Conservation (phyloP, 2,888 invertebrate species). For the Toxonevra muliebris region DNA sequence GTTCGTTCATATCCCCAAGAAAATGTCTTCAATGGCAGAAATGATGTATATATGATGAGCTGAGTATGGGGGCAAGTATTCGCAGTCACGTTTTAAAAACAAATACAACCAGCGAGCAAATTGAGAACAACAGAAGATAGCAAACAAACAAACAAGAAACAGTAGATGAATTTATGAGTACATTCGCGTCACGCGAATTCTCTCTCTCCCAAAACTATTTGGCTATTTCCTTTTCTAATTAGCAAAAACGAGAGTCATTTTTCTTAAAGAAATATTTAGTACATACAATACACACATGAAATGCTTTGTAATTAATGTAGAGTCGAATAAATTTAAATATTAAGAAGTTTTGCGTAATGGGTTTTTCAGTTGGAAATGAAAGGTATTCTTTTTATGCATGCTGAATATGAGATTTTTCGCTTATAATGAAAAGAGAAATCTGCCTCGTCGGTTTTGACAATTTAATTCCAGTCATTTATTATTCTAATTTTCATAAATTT, state of each 20-base stretch:
- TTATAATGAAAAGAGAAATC: too few species aligned
- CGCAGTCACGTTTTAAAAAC: background rate
- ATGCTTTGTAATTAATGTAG: slow-evolving; percentile 1
- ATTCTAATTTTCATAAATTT: too few species aligned
- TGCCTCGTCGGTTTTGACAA: too few species aligned
- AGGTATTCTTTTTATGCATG: too few species aligned
- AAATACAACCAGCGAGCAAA: background rate
- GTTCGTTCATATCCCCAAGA: slow-evolving; percentile 94
- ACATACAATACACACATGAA: background rate
- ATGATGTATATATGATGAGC: slow-evolving; percentile 91
- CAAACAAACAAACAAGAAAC: too few species aligned
- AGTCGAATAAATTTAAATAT: background rate
- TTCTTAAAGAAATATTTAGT: too few species aligned
- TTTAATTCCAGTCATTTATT: too few species aligned
- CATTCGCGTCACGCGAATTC: too few species aligned
- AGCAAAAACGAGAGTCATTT: too few species aligned
- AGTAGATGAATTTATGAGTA: too few species aligned
- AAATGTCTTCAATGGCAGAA: slow-evolving; percentile 98
- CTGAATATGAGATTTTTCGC: too few species aligned
- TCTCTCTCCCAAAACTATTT: too few species aligned
- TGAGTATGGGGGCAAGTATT: background rate
- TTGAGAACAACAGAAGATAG: background rate
- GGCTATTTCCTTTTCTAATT: background rate
- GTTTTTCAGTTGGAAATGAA: background rate
- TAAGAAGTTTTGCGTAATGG: background rate